Conservation (phyloP, 2,113 vertebrate genomes). For the Laticauda laticaudata region DNA sequence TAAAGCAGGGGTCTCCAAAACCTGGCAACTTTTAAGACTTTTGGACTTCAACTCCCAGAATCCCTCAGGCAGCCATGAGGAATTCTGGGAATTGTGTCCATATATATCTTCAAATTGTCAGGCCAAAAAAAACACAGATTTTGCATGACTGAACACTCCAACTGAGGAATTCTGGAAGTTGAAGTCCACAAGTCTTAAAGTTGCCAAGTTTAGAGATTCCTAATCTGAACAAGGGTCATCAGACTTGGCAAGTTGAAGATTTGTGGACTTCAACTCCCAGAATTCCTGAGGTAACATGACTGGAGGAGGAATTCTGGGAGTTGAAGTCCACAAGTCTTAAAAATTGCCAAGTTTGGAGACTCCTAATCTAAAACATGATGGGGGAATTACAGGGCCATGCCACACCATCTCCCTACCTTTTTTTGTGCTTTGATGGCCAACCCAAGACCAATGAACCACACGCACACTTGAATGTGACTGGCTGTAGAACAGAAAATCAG, state of each 20-base stretch:
- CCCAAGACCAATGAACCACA: not conserved
- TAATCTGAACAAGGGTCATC: not conserved
- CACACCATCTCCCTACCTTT: not conserved
- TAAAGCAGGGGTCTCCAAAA: not conserved
- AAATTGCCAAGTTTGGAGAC: not conserved
- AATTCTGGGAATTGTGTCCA: no score
- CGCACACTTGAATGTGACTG: not conserved
- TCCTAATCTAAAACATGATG: not conserved
- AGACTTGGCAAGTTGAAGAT: not conserved
- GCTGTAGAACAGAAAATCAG: not conserved
- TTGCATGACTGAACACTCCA: no score
- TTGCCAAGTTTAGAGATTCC: no score
- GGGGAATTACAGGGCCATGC: not conserved
- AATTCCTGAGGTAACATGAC: not conserved
- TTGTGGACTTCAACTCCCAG: not conserved
- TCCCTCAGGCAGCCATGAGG: no score
- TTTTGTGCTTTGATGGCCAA: no score
- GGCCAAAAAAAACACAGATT: no score
- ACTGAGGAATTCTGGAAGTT: no score
- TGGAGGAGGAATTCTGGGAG: not conserved
- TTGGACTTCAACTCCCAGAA: no score
- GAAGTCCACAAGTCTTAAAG: no score
- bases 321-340: not conserved
- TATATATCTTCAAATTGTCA: no score
- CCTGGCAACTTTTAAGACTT: no score